phyloP scores from a whole-genome alignment of 2,113 vertebrate genomes.

The Phasianus colchicus region DNA sequence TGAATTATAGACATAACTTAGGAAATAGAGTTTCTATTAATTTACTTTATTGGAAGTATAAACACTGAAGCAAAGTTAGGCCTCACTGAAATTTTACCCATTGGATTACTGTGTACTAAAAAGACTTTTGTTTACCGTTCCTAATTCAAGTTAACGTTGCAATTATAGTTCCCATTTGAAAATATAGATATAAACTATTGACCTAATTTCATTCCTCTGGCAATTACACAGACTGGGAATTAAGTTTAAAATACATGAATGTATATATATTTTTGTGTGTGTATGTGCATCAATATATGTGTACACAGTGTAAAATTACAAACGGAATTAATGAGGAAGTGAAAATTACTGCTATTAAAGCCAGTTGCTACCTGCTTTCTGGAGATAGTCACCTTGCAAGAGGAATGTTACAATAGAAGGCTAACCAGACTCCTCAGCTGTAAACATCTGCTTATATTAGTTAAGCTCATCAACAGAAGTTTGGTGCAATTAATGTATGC shows the following conservation, averaged over 20 bases:
- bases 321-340: neutral
- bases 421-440: slow-evolving; percentile 25
- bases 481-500: slow-evolving; percentile 70
- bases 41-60: neutral
- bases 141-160: neutral
- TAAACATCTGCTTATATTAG: slow-evolving; percentile 73
- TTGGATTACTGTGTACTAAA: neutral
- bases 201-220: neutral
- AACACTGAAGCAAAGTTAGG: neutral
- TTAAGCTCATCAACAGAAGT: slow-evolving; percentile 70
- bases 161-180: neutral
- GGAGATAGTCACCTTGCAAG: slow-evolving; percentile 58
- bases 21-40: neutral
- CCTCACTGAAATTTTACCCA: neutral
- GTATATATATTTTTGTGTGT: neutral
- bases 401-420: neutral
- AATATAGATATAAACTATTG: neutral
- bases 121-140: neutral
- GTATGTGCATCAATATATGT: neutral
- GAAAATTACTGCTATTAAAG: neutral
- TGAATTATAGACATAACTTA: neutral
- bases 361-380: slow-evolving; percentile 9
- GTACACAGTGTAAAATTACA: neutral
- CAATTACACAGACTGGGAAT: neutral
- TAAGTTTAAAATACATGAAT: neutral